phyloP scores from a whole-genome alignment of 2,797 vertebrate genomes.

The Gymnoscopelus microlampas region DNA sequence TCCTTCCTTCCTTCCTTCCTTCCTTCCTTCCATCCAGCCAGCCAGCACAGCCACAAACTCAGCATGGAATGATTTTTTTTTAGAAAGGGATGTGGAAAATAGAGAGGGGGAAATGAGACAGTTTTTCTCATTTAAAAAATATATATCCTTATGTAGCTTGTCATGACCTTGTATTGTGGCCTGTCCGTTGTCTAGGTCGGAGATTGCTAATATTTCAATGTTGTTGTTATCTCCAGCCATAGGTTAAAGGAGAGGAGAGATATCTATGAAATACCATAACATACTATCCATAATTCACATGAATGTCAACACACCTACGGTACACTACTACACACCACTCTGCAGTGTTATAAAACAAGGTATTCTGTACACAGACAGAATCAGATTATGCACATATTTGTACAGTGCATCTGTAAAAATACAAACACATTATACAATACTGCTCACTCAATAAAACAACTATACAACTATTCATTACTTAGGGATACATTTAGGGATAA shows the following conservation, averaged over 20 bases:
- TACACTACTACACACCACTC: too few relatives aligned
- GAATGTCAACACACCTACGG: too few relatives aligned
- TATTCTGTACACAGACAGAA: not conserved
- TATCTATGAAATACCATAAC: not conserved
- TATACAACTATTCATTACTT: slow-evolving; percentile 30
- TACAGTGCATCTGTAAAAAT: too few relatives aligned
- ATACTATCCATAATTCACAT: too few relatives aligned
- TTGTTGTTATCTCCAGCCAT: slow-evolving; percentile 62
- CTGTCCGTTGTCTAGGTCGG: slow-evolving; percentile 79
- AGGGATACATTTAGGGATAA: slow-evolving; percentile 19
- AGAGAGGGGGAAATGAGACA: not conserved
- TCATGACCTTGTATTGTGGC: slow-evolving; percentile 70
- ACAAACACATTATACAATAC: too few relatives aligned
- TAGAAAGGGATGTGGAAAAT: too few relatives aligned
- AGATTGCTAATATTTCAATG: slow-evolving; percentile 81
- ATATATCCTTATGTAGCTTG: slow-evolving; percentile 48
- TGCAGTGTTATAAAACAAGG: not conserved
- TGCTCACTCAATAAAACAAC: too few relatives aligned
- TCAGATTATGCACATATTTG: too few relatives aligned
- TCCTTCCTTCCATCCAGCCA: too few relatives aligned
- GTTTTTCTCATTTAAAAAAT: slow-evolving; percentile 14
- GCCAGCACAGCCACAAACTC: too few relatives aligned
- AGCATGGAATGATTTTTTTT: too few relatives aligned
- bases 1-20: too few relatives aligned
- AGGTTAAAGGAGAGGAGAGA: slow-evolving; percentile 22